phyloP scores from a whole-genome alignment of 2,888 invertebrate genomes.

The Brenthis daphne region DNA sequence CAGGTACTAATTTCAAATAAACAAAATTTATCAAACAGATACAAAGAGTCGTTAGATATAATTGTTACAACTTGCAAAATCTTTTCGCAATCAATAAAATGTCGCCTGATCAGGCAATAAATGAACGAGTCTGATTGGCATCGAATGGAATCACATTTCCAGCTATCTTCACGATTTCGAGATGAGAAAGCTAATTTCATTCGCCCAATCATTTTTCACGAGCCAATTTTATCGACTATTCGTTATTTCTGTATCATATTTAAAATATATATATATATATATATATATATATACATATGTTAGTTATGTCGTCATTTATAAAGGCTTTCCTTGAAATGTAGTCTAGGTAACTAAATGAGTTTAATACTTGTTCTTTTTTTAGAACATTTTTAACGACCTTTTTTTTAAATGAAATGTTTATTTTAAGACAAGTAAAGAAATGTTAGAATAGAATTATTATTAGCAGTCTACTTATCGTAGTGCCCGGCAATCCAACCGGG shows the following conservation, averaged over 20 bases:
- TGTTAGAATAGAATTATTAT: too few relatives aligned
- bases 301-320: too few relatives aligned
- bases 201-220: conserved; percentile 9
- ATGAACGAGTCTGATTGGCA: conserved; percentile 16
- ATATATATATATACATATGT: neutral
- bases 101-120: conserved; percentile 12
- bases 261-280: neutral
- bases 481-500: too few relatives aligned
- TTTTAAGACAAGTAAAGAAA: too few relatives aligned
- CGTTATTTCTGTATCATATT: neutral
- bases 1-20: too few relatives aligned
- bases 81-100: neutral
- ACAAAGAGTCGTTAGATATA: neutral
- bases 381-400: too few relatives aligned
- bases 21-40: too few relatives aligned
- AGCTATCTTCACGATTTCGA: conserved; percentile 14
- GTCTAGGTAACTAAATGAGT: too few relatives aligned
- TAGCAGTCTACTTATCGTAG: too few relatives aligned
- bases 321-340: too few relatives aligned
- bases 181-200: conserved; percentile 22
- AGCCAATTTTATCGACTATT: conserved; percentile 9
- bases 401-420: too few relatives aligned
- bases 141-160: conserved; percentile 19
- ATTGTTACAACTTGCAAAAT: neutral
- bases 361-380: too few relatives aligned